A percentile compares a stretch with the other conserved stretches of the same genome.
Conservation (phyloP, 2,888 invertebrate genomes). For the Nowickia ferox region DNA sequence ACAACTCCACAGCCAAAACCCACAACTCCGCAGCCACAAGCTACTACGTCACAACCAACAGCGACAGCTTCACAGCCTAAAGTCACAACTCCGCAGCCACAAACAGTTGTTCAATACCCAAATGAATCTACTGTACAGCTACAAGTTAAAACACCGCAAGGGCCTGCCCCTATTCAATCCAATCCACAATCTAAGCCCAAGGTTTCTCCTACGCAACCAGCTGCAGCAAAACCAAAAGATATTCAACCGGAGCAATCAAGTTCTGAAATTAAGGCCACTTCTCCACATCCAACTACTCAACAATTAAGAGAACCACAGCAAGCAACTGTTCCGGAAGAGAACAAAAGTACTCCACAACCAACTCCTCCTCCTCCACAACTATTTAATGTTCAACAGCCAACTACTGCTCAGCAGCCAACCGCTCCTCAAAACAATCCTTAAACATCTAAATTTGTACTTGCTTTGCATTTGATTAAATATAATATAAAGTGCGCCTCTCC, state of each 20-base stretch:
- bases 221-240: background rate
- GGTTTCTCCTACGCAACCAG: background rate
- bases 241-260: background rate
- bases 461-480: slow-evolving; percentile 55
- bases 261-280: background rate
- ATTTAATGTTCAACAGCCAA: slow-evolving; percentile 16
- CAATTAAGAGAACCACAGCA: slow-evolving; percentile 10
- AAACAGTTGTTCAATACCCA: background rate
- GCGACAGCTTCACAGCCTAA: background rate
- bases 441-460: slow-evolving; percentile 3
- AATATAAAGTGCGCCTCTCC: slow-evolving; percentile 32
- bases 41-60: background rate
- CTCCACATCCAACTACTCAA: slow-evolving; percentile 5
- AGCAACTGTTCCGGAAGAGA: slow-evolving; percentile 4
- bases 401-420: slow-evolving; percentile 9
- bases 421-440: slow-evolving; percentile 46
- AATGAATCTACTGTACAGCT: background rate
- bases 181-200: background rate
- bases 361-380: slow-evolving; percentile 17
- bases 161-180: background rate
- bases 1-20: background rate
- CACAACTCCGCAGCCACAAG: background rate
- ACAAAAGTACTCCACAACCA: slow-evolving; percentile 15
- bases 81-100: background rate
- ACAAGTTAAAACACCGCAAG: background rate